These are phyloP conservation scores for Drosophila quinaria DNA, from an alignment of 2,888 invertebrate genomes.

Conservation along the genomic window DNA sequence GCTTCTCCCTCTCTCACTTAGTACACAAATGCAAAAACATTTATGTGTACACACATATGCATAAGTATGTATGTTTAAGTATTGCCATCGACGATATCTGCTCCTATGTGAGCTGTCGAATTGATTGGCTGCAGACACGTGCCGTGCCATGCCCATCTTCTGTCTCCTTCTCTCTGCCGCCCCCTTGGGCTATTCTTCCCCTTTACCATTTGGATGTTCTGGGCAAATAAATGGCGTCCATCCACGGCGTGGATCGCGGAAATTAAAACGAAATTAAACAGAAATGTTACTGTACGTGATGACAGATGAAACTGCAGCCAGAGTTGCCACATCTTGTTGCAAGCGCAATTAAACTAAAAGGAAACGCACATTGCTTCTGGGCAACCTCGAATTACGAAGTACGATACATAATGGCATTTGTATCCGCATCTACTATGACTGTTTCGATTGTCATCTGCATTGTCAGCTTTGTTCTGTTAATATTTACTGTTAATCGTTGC, in stretches of 20 bases:
- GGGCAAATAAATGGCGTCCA: constrained; percentile 47
- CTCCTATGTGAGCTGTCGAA: constrained; percentile 56
- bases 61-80: constrained; percentile 14
- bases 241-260: constrained; percentile 55
- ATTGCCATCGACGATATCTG: constrained; percentile 39
- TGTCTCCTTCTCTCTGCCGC: no score
- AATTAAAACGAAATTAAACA: constrained; percentile 77
- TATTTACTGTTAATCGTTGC: constrained; percentile 61
- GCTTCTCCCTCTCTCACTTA: neutral
- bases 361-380: constrained; percentile 51
- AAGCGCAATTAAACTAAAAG: constrained; percentile 74
- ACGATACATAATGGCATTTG: constrained; percentile 45
- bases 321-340: constrained; percentile 48
- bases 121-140: constrained; percentile 70
- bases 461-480: constrained; percentile 29
- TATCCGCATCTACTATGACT: constrained; percentile 9
- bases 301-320: constrained; percentile 27
- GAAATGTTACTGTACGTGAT: constrained; percentile 62
- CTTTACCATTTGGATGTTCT: constrained; percentile 10
- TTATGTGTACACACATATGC: constrained; percentile 10
- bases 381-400: constrained; percentile 23
- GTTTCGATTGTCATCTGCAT: constrained; percentile 10
- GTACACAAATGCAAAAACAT: constrained; percentile 4
- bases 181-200: neutral
- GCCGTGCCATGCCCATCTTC: constrained; percentile 18